A percentile compares a stretch with the other conserved stretches of the same genome.
Conservation (phyloP, 2,888 invertebrate genomes). For the Stomorhina lunata region DNA sequence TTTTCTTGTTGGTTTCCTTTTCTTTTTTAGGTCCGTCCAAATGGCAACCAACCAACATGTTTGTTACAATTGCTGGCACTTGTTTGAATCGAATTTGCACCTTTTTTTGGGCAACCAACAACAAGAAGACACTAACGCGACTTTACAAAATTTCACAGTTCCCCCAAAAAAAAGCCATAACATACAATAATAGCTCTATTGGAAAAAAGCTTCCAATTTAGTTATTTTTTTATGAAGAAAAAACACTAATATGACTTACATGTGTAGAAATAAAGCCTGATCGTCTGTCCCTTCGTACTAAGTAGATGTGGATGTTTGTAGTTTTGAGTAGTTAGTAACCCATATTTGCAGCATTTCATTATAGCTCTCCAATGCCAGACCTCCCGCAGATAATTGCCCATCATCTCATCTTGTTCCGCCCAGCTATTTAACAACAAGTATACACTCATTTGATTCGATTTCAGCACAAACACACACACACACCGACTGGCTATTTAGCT, state of each 20-base stretch:
- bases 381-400: conserved; percentile 79
- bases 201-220: conserved; percentile 38
- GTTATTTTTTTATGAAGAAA: neutral
- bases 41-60: conserved; percentile 56
- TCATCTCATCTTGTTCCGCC: conserved; percentile 79
- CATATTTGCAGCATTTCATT: conserved; percentile 61
- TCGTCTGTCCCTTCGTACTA: conserved; percentile 6
- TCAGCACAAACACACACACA: conserved; percentile 37
- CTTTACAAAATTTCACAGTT: conserved; percentile 55
- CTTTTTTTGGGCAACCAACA: conserved; percentile 48
- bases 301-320: neutral
- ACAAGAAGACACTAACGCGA: conserved; percentile 27
- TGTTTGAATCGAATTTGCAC: conserved; percentile 65
- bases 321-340: conserved; percentile 51
- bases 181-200: neutral
- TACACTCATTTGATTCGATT: conserved; percentile 65
- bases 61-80: conserved; percentile 62
- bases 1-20: neutral
- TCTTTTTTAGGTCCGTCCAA: conserved; percentile 35
- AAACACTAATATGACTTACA: conserved; percentile 57
- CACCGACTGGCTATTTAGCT: conserved; percentile 46
- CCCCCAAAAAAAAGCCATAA: conserved; percentile 26
- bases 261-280: conserved; percentile 30
- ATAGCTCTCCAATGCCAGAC: conserved; percentile 70
- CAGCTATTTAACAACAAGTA: conserved; percentile 76